Conservation (phyloP, 1,140 invertebrate species). For the Ceratina calcarata region DNA sequence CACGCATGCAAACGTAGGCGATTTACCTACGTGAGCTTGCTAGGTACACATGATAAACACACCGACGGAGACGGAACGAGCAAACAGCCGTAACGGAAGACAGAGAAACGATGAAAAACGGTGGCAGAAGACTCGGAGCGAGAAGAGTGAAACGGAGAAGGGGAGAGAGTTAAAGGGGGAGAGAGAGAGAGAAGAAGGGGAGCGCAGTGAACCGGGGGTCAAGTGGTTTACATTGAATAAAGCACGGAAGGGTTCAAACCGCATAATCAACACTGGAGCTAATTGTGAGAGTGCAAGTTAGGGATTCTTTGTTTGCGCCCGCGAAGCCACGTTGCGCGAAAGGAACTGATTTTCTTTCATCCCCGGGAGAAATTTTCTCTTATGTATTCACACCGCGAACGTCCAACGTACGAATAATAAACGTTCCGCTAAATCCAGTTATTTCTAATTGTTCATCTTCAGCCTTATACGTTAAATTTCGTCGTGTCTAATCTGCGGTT, state of each 20-base stretch:
- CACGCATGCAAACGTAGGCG: slow-evolving; percentile 56
- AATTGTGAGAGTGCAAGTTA: slow-evolving; percentile 65
- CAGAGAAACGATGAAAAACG: slow-evolving; percentile 10
- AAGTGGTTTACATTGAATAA: slow-evolving; percentile 23
- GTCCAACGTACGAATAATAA: not conserved
- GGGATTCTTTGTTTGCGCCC: slow-evolving; percentile 24
- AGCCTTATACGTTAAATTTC: no score
- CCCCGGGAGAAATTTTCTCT: not conserved
- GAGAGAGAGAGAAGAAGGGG: not conserved
- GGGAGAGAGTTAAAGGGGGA: not conserved
- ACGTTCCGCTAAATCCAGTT: no score
- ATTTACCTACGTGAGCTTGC: slow-evolving; percentile 57
- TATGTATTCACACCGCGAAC: not conserved
- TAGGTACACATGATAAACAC: slow-evolving; percentile 45
- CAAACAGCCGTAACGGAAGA: not conserved
- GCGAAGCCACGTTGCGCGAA: not conserved
- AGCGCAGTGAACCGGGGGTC: not conserved
- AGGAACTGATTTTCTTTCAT: not conserved
- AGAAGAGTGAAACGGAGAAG: no score
- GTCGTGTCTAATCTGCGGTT: no score
- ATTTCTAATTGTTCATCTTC: no score
- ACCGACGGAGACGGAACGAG: slow-evolving; percentile 43
- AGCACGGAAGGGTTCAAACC: slow-evolving; percentile 55
- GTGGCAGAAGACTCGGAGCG: no score
- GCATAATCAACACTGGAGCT: slow-evolving; percentile 68